phyloP scores from a whole-genome alignment of 2,797 vertebrate species.

The Ptychobarbus kaznakovi region DNA sequence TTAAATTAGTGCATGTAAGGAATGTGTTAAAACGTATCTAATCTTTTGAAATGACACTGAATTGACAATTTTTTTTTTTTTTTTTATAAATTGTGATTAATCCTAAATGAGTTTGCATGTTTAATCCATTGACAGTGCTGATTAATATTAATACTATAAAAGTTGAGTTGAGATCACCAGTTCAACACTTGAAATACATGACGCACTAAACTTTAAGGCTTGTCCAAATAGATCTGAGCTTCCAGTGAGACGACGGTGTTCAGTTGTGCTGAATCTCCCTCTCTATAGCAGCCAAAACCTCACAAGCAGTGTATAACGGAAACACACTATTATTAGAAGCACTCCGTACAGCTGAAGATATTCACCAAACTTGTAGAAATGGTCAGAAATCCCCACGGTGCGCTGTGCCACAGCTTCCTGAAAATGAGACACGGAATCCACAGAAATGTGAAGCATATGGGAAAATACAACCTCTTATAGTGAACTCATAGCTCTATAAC shows the following conservation, averaged over 20 bases:
- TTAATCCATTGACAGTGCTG: not conserved
- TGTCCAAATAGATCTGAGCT: not conserved
- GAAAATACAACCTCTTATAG: not conserved
- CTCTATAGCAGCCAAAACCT: not conserved
- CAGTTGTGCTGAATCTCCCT: not conserved
- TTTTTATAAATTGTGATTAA: not conserved
- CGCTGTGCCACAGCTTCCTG: slow-evolving; percentile 4
- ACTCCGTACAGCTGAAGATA: not conserved
- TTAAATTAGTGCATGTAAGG: not conserved
- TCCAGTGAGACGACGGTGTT: not conserved
- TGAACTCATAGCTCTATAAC: not conserved
- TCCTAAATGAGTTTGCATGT: not conserved
- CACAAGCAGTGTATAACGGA: slow-evolving; percentile 4
- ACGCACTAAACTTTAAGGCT: not conserved
- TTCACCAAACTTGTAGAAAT: slow-evolving; percentile 5
- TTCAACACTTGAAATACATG: not conserved
- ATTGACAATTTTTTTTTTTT: too few species aligned
- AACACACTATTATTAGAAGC: slow-evolving; percentile 19
- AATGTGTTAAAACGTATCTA: too few species aligned
- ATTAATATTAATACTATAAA: not conserved
- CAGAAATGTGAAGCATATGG: not conserved
- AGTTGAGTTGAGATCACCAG: not conserved
- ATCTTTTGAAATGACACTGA: not conserved
- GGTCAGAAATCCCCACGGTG: not conserved
- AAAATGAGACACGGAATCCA: not conserved